Conservation (phyloP, 2,113 vertebrate species). For the Tachysurus vachellii region DNA sequence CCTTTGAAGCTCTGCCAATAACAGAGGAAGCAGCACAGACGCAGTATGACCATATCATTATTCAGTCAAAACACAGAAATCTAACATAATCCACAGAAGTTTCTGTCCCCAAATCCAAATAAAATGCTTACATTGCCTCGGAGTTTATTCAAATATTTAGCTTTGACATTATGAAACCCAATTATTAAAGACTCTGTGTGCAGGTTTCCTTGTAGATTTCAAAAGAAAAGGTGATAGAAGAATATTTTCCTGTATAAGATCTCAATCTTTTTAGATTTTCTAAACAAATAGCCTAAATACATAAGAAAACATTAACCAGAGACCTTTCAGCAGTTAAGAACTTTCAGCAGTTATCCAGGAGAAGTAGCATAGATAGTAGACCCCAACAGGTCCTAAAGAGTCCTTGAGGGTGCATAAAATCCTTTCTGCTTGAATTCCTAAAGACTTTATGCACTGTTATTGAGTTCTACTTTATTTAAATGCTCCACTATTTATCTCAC, state of each 20-base stretch:
- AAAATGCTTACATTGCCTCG: constrained; percentile 22
- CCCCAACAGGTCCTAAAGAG: constrained; percentile 37
- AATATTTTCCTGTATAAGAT: neutral
- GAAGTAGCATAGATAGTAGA: constrained; percentile 34
- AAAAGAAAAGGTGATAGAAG: neutral
- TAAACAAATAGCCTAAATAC: neutral
- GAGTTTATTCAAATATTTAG: constrained; percentile 6
- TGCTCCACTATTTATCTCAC: constrained; percentile 39
- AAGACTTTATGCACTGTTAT: constrained; percentile 19
- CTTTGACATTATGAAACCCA: neutral
- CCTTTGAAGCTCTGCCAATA: constrained; percentile 52
- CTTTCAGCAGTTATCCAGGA: constrained; percentile 45
- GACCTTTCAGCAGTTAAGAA: constrained; percentile 26
- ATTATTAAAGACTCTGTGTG: neutral
- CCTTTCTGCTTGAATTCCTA: constrained; percentile 32
- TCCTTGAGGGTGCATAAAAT: constrained; percentile 45
- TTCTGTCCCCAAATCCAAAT: neutral
- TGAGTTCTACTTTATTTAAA: constrained; percentile 50
- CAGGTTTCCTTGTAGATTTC: neutral
- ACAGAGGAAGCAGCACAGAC: constrained; percentile 28
- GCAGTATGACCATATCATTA: constrained; percentile 40
- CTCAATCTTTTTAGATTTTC: neutral
- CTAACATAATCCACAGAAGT: constrained; percentile 35
- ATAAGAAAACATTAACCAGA: neutral
- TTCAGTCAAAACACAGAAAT: constrained; percentile 30